A percentile compares a stretch with the other conserved stretches of the same genome.
Evolutionary conservation across 1,140 invertebrate species (phyloP).

Genomic region (Philopotamus ludificatus): DNA sequence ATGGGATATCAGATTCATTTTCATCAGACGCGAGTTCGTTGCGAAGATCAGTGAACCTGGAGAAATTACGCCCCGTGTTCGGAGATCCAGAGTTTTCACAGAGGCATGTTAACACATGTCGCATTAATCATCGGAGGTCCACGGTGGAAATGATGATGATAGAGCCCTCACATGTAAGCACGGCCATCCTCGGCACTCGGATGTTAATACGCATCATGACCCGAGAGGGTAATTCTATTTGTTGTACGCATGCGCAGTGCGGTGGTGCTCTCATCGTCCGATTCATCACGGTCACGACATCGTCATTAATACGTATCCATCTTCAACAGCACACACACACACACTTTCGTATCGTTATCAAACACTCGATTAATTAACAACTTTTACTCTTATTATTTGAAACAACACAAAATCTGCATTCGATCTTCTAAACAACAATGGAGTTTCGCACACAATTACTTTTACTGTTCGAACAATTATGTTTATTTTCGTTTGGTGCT

Average conservation of each 20-base stretch:
- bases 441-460: too few relatives aligned
- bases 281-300: too few relatives aligned
- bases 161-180: constrained; percentile 26
- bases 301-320: too few relatives aligned
- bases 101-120: background rate
- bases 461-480: too few relatives aligned
- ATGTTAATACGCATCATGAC: constrained; percentile 33
- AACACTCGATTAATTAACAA: too few relatives aligned
- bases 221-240: constrained; percentile 39
- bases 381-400: too few relatives aligned
- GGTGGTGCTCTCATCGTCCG: background rate
- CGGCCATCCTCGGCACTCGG: constrained; percentile 11
- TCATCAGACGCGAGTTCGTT: constrained; percentile 33
- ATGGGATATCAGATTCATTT: constrained; percentile 37
- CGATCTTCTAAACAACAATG: too few relatives aligned
- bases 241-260: constrained; percentile 9
- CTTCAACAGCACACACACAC: too few relatives aligned
- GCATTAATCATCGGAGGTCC: background rate
- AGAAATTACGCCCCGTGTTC: background rate
- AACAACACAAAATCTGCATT: too few relatives aligned
- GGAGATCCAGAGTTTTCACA: background rate
- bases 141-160: constrained; percentile 23
- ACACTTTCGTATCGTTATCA: too few relatives aligned
- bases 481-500: too few relatives aligned
- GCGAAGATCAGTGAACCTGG: constrained; percentile 33